Percentiles rank a stretch among this genome's conserved stretches.
phyloP scores from a whole-genome alignment of 92 coral and sea anemone genomes.

The Isaurus tuberculatus region DNA sequence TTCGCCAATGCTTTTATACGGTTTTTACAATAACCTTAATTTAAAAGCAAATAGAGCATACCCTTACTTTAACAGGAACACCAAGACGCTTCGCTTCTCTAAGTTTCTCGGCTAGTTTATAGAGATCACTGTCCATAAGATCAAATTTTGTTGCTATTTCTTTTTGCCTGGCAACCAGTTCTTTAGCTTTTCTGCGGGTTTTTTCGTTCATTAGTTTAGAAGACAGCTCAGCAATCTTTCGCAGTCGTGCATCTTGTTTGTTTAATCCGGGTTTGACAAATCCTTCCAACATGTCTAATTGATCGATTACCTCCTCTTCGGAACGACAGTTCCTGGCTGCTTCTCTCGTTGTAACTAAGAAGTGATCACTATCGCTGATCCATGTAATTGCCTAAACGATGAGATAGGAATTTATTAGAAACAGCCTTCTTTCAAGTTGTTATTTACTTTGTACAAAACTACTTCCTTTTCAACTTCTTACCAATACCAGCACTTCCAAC shows the following conservation, averaged over 20 bases:
- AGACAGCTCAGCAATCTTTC: constrained; percentile 91
- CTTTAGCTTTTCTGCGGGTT: constrained; percentile 85
- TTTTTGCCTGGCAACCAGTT: constrained; percentile 83
- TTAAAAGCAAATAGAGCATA: neutral
- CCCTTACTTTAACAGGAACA: constrained; percentile 68
- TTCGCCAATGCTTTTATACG: too few species aligned
- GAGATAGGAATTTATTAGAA: neutral
- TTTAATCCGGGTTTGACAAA: constrained; percentile 93
- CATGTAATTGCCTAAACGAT: constrained; percentile 82
- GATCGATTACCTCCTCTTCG: constrained; percentile 88
- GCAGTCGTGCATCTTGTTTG: constrained; percentile 90
- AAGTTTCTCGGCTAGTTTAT: constrained; percentile 84
- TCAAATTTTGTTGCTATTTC: constrained; percentile 83
- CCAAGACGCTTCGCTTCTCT: constrained; percentile 80
- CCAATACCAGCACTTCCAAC: too few species aligned
- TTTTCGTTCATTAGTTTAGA: constrained; percentile 85
- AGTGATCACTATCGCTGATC: constrained; percentile 98
- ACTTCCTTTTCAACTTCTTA: too few species aligned
- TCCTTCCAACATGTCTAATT: constrained; percentile 85
- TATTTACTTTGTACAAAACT: too few species aligned
- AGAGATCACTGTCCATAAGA: constrained; percentile 89
- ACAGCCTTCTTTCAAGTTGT: neutral
- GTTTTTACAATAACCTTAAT: neutral
- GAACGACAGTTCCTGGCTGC: constrained; percentile 88
- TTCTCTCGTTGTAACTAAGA: constrained; percentile 83